Conservation (phyloP, 2,113 vertebrate species). For the Axis porcinus region DNA sequence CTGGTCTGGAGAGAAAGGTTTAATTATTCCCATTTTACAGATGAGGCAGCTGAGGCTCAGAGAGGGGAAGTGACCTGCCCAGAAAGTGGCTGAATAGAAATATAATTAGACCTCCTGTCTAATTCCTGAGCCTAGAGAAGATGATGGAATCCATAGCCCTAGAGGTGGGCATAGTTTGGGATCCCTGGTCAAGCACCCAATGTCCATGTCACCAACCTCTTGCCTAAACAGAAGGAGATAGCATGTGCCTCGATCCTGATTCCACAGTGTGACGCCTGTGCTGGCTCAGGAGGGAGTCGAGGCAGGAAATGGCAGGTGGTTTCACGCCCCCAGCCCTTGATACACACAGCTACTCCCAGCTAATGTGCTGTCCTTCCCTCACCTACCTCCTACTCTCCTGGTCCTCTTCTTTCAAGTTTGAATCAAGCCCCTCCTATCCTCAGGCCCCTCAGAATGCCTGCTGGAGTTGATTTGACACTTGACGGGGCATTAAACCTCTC, state of each 20-base stretch:
- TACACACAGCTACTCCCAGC: not conserved
- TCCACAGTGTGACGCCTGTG: not conserved
- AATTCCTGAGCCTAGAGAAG: not conserved
- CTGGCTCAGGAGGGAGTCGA: not conserved
- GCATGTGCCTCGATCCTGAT: not conserved
- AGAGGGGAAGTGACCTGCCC: not conserved
- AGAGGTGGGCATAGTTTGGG: not conserved
- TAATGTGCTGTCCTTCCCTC: not conserved
- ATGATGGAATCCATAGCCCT: not conserved
- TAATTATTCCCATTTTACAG: not conserved
- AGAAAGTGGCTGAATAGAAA: not conserved
- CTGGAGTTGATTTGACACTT: not conserved
- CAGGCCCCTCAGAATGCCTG: not conserved
- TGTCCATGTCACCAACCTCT: not conserved
- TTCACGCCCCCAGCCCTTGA: not conserved
- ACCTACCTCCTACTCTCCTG: not conserved
- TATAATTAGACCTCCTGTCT: not conserved
- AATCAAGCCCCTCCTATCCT: not conserved
- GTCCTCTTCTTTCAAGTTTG: not conserved
- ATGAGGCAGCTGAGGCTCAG: not conserved
- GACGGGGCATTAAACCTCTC: rapidly evolving
- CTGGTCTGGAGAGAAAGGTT: not conserved
- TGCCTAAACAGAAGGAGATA: not conserved
- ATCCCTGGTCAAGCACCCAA: not conserved
- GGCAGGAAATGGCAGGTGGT: not conserved